Conservation (phyloP, 2,888 invertebrate genomes). For the Agonum fuliginosum region DNA sequence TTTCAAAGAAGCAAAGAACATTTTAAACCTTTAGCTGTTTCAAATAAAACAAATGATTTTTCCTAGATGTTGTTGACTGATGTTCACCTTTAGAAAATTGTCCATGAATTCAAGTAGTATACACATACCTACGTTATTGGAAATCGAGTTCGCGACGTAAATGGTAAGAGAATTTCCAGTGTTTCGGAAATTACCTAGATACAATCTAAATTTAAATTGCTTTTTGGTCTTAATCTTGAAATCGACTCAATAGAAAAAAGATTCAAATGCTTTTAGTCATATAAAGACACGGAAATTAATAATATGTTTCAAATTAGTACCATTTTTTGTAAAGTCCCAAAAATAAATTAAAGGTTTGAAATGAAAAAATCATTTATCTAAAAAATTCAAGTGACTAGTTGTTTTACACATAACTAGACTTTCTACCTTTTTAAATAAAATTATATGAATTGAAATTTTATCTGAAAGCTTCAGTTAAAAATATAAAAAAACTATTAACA, state of each 20-base stretch:
- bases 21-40: too few relatives aligned
- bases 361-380: too few relatives aligned
- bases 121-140: conserved; percentile 3
- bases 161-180: neutral
- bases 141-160: neutral
- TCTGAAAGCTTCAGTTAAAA: neutral
- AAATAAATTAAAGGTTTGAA: too few relatives aligned
- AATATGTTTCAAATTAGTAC: too few relatives aligned
- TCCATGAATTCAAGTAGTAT: neutral
- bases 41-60: too few relatives aligned
- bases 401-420: neutral
- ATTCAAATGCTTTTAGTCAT: conserved; percentile 26
- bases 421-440: neutral
- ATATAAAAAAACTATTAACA: conserved; percentile 10
- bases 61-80: too few relatives aligned
- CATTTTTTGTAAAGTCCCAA: too few relatives aligned
- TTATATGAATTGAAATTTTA: conserved; percentile 7
- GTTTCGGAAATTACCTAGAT: conserved; percentile 14
- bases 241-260: neutral
- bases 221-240: neutral
- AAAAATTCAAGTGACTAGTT: too few relatives aligned
- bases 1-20: too few relatives aligned
- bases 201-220: neutral
- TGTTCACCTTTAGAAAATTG: conserved; percentile 21
- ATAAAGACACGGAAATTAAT: too few relatives aligned